Evolutionary conservation across 2,888 invertebrate species (phyloP).

Genomic region (Epiperipatus broadwayi): DNA sequence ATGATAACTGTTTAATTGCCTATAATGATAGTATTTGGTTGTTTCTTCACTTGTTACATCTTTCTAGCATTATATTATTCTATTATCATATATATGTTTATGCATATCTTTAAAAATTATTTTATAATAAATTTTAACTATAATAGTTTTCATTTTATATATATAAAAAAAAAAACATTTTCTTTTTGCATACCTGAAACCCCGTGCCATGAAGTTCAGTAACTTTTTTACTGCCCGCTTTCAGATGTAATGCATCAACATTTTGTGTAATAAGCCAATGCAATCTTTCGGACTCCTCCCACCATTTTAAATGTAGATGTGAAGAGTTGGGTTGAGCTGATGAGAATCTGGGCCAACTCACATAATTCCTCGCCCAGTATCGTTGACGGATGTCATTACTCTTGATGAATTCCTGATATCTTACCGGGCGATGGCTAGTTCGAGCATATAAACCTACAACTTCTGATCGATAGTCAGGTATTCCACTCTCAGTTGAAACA

Average conservation of each 20-base stretch:
- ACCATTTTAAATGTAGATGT: slow-evolving; percentile 54
- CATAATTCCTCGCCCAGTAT: slow-evolving; percentile 89
- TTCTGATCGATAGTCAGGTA: slow-evolving; percentile 82
- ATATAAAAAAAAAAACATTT: no score
- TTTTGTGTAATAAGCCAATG: slow-evolving; percentile 76
- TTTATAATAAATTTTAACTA: no score
- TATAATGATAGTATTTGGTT: no score
- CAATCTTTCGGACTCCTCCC: slow-evolving; percentile 41
- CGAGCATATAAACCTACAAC: slow-evolving; percentile 76
- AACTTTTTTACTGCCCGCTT: slow-evolving; percentile 56
- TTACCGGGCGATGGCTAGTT: slow-evolving; percentile 60
- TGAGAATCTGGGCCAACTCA: slow-evolving; percentile 72
- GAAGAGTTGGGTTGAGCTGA: slow-evolving; percentile 52
- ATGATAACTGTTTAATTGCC: no score
- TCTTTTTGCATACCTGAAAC: slow-evolving; percentile 31
- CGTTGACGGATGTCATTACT: slow-evolving; percentile 43
- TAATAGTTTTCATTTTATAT: no score
- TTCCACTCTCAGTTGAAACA: slow-evolving; percentile 88
- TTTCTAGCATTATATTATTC: no score
- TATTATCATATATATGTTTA: no score
- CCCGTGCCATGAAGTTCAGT: slow-evolving; percentile 75
- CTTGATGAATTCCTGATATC: slow-evolving; percentile 56
- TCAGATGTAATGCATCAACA: slow-evolving; percentile 76
- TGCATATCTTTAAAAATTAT: no score
- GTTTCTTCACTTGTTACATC: no score